phyloP scores from a whole-genome alignment of 2,888 invertebrate species.

The Pyrocoelia pectoralis region DNA sequence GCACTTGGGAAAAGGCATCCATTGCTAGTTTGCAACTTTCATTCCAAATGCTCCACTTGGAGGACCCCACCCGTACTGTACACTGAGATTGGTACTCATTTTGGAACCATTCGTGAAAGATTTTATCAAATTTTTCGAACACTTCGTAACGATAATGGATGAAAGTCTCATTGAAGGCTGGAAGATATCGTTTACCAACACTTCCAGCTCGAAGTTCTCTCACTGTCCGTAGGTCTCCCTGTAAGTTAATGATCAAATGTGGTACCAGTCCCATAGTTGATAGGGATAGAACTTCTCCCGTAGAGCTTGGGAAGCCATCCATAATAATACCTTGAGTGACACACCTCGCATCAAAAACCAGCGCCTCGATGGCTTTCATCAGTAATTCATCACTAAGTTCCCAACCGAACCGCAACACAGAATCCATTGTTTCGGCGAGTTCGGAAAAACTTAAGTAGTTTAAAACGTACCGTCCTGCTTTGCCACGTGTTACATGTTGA shows the following conservation, averaged over 20 bases:
- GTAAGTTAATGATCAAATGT: constrained; percentile 65
- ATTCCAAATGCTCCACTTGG: constrained; percentile 66
- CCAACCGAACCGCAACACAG: constrained; percentile 59
- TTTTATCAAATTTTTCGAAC: constrained; percentile 57
- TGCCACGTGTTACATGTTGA: constrained; percentile 64
- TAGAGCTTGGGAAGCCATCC: constrained; percentile 68
- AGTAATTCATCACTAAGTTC: constrained; percentile 60
- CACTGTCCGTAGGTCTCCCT: constrained; percentile 55
- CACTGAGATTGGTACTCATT: constrained; percentile 67
- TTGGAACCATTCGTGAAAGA: constrained; percentile 63
- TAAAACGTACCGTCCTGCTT: constrained; percentile 62
- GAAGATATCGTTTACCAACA: constrained; percentile 48
- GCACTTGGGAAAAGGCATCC: constrained; percentile 59
- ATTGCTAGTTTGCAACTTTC: constrained; percentile 58
- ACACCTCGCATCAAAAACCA: constrained; percentile 61
- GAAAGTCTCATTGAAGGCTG: constrained; percentile 45
- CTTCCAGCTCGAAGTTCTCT: constrained; percentile 59
- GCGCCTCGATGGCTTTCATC: constrained; percentile 64
- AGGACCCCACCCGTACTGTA: constrained; percentile 60
- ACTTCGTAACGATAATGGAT: constrained; percentile 59
- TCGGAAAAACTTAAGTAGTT: constrained; percentile 63
- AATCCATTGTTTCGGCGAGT: constrained; percentile 60
- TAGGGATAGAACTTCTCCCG: constrained; percentile 63
- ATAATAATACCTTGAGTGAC: constrained; percentile 67
- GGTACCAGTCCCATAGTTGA: constrained; percentile 65